Conservation (phyloP, 2,888 invertebrate species). For the Apotomis capreana region DNA sequence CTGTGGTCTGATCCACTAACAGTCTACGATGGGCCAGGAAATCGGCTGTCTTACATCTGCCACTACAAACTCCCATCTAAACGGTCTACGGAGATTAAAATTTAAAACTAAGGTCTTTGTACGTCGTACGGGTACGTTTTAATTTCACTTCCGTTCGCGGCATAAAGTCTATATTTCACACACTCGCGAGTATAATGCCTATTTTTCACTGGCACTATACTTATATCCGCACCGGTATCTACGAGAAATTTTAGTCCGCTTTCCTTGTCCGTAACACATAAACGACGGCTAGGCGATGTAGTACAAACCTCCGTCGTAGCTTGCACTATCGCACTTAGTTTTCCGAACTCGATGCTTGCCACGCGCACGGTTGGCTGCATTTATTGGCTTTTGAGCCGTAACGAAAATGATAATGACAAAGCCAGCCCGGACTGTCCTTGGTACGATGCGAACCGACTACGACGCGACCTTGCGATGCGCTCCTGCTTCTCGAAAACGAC, state of each 20-base stretch:
- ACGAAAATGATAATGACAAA: too few species aligned
- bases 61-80: conserved; percentile 36
- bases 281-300: background rate
- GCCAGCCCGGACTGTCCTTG: too few species aligned
- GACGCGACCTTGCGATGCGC: too few species aligned
- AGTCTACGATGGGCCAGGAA: conserved; percentile 40
- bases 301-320: background rate
- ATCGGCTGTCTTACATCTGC: conserved; percentile 38
- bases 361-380: background rate
- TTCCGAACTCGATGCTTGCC: conserved; percentile 1
- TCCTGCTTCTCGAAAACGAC: too few species aligned
- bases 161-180: conserved; percentile 36
- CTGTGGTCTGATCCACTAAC: conserved; percentile 37
- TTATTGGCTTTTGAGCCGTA: background rate
- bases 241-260: conserved; percentile 1
- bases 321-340: background rate
- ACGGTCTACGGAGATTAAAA: conserved; percentile 35
- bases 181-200: background rate
- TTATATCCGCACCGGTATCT: background rate
- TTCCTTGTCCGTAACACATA: background rate
- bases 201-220: background rate
- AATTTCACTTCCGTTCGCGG: conserved; percentile 42
- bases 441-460: too few species aligned
- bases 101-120: conserved; percentile 35
- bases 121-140: conserved; percentile 42